Conservation (phyloP, 2,797 vertebrate genomes). For the Enteromius anoplus region DNA sequence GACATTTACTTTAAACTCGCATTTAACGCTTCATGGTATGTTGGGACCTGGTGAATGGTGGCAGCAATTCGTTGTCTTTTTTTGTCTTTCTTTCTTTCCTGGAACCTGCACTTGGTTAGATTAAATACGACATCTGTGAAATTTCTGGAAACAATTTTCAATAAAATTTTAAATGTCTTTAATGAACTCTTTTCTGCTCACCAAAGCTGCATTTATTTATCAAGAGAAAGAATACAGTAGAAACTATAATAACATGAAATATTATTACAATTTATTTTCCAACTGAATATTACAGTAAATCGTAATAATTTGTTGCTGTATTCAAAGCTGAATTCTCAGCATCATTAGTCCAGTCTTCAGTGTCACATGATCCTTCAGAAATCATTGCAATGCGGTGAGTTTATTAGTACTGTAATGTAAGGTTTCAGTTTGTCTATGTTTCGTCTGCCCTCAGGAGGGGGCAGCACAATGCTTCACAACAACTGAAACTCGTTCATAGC, state of each 20-base stretch:
- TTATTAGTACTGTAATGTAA: background rate
- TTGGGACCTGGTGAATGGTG: background rate
- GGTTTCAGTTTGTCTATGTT: background rate
- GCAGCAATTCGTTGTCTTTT: background rate
- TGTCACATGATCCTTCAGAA: background rate
- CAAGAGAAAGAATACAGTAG: background rate
- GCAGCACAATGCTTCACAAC: constrained; percentile 21
- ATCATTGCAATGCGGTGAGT: background rate
- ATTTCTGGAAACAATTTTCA: background rate
- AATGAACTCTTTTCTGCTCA: background rate
- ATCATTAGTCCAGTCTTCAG: background rate
- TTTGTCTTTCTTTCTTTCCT: background rate
- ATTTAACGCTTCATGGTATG: background rate
- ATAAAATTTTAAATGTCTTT: background rate
- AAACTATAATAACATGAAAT: background rate
- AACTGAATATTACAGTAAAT: background rate
- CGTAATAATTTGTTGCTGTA: background rate
- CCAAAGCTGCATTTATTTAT: background rate
- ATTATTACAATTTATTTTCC: background rate
- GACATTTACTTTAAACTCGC: constrained; percentile 8
- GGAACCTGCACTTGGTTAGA: background rate
- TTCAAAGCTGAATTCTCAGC: background rate
- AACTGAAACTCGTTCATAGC: background rate
- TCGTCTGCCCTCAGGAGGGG: constrained; percentile 31
- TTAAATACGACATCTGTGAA: background rate